A percentile compares a stretch with the other conserved stretches of the same genome.
phyloP scores from a whole-genome alignment of 2,888 invertebrate genomes.

The Antheraea yamamai region DNA sequence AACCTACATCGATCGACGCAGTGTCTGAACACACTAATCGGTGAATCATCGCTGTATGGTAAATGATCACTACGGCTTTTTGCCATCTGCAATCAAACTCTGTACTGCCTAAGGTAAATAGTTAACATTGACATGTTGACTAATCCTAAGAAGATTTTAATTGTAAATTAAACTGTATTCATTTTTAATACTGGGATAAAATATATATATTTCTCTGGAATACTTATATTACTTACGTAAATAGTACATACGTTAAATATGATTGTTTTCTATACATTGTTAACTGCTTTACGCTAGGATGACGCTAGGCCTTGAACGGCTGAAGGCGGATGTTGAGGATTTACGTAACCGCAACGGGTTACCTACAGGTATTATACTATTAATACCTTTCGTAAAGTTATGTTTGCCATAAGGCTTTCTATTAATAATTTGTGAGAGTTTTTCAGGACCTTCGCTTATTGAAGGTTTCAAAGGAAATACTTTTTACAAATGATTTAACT shows the following conservation, averaged over 20 bases:
- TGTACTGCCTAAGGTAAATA: too few species aligned
- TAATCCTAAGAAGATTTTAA: too few species aligned
- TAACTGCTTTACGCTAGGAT: conserved; percentile 38
- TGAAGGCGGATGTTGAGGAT: conserved; percentile 60
- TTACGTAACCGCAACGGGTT: conserved; percentile 50
- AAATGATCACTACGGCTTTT: too few species aligned
- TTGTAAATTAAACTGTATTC: too few species aligned
- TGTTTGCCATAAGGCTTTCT: too few species aligned
- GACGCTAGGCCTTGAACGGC: conserved; percentile 53
- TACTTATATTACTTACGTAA: neutral
- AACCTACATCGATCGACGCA: too few species aligned
- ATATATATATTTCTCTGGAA: neutral
- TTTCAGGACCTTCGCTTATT: neutral
- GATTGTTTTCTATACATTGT: conserved; percentile 16
- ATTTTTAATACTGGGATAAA: neutral
- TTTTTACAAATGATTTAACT: neutral
- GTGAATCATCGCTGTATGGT: too few species aligned
- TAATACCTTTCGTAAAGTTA: neutral
- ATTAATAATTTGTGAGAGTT: neutral
- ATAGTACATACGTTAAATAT: neutral
- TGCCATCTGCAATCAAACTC: too few species aligned
- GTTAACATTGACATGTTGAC: too few species aligned
- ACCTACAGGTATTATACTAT: neutral
- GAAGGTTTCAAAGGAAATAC: neutral
- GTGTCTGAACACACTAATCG: too few species aligned